Evolutionary conservation across 2,797 vertebrate species (phyloP).

Genomic region (Lophotriccus pileatus): DNA sequence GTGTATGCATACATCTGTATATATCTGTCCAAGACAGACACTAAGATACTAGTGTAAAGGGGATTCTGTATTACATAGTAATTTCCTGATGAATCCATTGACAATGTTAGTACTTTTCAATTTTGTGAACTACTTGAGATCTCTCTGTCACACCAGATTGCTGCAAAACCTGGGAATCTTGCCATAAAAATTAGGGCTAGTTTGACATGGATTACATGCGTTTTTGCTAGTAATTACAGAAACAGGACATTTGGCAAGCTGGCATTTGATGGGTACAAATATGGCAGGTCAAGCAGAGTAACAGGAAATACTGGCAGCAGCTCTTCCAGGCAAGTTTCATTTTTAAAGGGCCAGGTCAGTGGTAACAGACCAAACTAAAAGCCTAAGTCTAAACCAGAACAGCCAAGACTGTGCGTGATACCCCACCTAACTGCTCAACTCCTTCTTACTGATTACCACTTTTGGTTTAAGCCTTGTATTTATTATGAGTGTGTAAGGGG

Average conservation of each 20-base stretch:
- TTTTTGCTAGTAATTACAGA: slow-evolving; percentile 16
- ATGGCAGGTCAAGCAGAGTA: slow-evolving; percentile 16
- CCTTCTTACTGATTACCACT: neutral
- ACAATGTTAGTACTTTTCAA: accelerated
- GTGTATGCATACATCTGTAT: neutral
- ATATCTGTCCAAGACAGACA: neutral
- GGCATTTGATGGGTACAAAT: neutral
- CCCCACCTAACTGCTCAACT: neutral
- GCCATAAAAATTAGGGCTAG: neutral
- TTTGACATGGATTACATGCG: neutral
- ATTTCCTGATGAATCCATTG: neutral
- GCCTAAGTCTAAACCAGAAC: neutral
- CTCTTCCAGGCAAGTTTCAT: neutral
- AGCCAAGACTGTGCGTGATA: neutral
- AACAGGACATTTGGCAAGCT: neutral
- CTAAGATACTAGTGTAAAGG: neutral
- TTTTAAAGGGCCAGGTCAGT: neutral
- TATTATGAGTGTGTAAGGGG: neutral
- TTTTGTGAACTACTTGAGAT: neutral
- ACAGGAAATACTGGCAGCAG: neutral
- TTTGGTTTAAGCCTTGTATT: neutral
- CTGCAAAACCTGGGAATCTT: neutral
- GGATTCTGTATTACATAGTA: neutral
- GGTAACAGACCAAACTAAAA: neutral
- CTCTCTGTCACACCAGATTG: neutral